phyloP scores from a whole-genome alignment of 2,797 vertebrate genomes.

The Saxicola maurus region DNA sequence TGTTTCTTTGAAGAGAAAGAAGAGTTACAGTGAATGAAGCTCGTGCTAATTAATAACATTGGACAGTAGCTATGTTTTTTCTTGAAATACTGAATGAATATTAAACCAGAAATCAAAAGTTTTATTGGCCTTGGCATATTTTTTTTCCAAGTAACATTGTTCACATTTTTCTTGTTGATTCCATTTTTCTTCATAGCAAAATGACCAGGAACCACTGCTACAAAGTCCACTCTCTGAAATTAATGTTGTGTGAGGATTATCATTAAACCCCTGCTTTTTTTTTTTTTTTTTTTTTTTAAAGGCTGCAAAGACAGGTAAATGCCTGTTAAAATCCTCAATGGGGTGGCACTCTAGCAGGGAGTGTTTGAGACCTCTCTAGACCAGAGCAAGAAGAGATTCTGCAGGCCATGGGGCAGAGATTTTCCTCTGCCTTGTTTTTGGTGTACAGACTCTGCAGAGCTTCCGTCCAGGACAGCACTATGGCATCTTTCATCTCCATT shows the following conservation, averaged over 20 bases:
- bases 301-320: not conserved
- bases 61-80: not conserved
- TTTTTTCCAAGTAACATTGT: constrained; percentile 18
- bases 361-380: not conserved
- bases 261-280: not conserved
- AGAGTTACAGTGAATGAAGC: constrained; percentile 4
- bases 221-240: not conserved
- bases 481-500: fast-evolving
- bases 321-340: not conserved
- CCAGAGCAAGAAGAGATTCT: not conserved
- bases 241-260: not conserved
- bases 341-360: fast-evolving
- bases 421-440: not conserved
- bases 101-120: constrained; percentile 48
- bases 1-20: constrained; percentile 31
- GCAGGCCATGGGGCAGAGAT: not conserved
- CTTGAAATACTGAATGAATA: constrained; percentile 27
- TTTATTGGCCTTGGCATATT: constrained; percentile 34
- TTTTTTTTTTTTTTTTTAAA: not conserved
- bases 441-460: not conserved
- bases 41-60: not conserved
- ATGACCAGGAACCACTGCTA: not conserved
- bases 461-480: not conserved
- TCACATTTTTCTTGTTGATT: constrained; percentile 27
- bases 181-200: constrained; percentile 17